These are phyloP conservation scores for Hylaea fasciaria DNA, from an alignment of 2,888 invertebrate genomes.

Conservation along the genomic window DNA sequence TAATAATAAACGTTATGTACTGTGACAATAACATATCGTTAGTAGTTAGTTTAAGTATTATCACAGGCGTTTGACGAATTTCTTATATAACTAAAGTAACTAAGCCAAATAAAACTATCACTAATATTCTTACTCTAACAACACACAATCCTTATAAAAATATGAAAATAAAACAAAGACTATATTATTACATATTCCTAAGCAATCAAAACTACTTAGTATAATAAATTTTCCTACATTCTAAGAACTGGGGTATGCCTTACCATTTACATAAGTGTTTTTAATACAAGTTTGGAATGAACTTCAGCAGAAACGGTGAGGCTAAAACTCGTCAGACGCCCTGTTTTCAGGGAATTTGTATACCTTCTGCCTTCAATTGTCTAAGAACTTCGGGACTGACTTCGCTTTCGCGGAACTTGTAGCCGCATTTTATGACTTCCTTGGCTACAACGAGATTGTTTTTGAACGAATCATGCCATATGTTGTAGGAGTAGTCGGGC, in stretches of 20 bases:
- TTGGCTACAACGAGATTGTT: conserved; percentile 84
- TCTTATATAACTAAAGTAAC: conserved; percentile 13
- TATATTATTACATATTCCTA: no score
- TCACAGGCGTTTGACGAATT: conserved; percentile 78
- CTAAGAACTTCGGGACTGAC: conserved; percentile 67
- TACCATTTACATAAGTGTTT: conserved; percentile 12
- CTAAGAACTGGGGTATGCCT: not conserved
- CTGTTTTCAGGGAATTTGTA: conserved; percentile 57
- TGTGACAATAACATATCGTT: no score
- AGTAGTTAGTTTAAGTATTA: conserved; percentile 43
- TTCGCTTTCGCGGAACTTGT: conserved; percentile 81
- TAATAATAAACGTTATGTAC: no score
- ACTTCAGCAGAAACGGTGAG: no score
- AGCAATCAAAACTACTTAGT: no score
- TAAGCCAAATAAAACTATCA: not conserved
- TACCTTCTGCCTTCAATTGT: conserved; percentile 67
- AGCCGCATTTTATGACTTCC: conserved; percentile 87
- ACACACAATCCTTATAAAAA: not conserved
- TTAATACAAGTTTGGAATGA: conserved; percentile 17
- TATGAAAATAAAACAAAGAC: conserved; percentile 2
- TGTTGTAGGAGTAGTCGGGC: conserved; percentile 89
- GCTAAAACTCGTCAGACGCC: not conserved
- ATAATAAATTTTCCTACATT: no score
- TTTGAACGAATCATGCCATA: conserved; percentile 88
- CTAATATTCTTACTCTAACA: not conserved